Percentiles rank a stretch among this genome's conserved stretches.
Evolutionary conservation across 1,140 invertebrate species (phyloP).

Genomic region (Zaprionus africanus): DNA sequence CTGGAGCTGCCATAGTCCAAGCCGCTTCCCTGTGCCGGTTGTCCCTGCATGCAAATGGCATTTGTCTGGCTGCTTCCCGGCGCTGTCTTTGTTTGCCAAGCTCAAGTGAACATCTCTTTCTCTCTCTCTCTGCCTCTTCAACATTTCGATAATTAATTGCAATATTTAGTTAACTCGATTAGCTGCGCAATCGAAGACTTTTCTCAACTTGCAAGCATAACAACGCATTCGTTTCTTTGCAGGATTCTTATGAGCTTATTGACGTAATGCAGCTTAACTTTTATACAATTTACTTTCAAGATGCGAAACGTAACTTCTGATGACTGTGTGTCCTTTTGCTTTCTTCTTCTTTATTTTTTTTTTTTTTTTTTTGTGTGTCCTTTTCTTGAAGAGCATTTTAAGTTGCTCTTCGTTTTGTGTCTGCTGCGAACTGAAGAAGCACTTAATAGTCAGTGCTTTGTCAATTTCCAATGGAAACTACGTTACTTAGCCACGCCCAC

Average conservation of each 20-base stretch:
- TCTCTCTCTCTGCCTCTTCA: background rate
- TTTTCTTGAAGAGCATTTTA: background rate
- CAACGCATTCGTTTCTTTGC: background rate
- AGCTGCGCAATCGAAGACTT: background rate
- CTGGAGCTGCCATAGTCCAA: conserved; percentile 7
- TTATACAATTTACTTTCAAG: background rate
- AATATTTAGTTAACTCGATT: conserved; percentile 1
- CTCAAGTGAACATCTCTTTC: background rate
- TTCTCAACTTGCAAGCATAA: background rate
- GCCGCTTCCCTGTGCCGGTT: conserved; percentile 22
- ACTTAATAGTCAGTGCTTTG: conserved; percentile 27
- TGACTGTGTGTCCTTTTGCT: background rate
- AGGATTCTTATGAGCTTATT: background rate
- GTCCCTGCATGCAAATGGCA: conserved; percentile 57
- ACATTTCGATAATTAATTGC: background rate
- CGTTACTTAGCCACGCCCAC: conserved; percentile 63
- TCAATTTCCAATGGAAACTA: conserved; percentile 59
- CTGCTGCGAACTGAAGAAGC: conserved; percentile 9
- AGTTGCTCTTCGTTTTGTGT: background rate
- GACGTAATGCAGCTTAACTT: background rate
- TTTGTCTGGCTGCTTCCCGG: conserved; percentile 28
- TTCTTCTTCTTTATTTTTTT: background rate
- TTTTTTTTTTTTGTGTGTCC: background rate
- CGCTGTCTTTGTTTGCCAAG: background rate
- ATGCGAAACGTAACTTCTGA: background rate